A percentile compares a stretch with the other conserved stretches of the same genome.
phyloP scores from a whole-genome alignment of 2,888 invertebrate species.

The Xylota segnis region DNA sequence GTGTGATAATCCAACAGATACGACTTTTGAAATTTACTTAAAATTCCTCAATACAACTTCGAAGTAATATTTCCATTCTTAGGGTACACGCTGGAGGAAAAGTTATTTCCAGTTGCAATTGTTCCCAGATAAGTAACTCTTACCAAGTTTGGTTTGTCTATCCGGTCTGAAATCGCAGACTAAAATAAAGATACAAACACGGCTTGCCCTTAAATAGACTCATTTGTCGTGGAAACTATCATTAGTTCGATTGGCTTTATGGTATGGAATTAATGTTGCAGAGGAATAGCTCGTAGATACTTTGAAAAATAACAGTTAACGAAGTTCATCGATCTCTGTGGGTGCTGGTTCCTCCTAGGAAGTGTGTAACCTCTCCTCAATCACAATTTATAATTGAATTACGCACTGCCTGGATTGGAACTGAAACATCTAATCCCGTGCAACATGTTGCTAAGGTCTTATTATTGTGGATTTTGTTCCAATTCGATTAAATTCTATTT shows the following conservation, averaged over 20 bases:
- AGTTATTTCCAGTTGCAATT: constrained; percentile 35
- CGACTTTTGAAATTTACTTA: not conserved
- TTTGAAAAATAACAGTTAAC: not conserved
- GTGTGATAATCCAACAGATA: constrained; percentile 29
- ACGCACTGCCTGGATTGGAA: not conserved
- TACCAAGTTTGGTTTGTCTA: constrained; percentile 53
- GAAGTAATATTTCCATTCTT: constrained; percentile 45
- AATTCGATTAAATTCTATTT: constrained; percentile 21
- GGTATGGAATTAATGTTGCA: constrained; percentile 30
- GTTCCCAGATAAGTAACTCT: constrained; percentile 23
- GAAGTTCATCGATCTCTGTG: constrained; percentile 44
- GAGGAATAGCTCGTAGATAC: not conserved
- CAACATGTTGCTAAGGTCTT: constrained; percentile 48
- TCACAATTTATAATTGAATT: not conserved
- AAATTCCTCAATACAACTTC: not conserved
- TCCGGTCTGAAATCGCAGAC: constrained; percentile 39
- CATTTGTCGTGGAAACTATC: constrained; percentile 53
- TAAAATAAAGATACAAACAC: constrained; percentile 38
- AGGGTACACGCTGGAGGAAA: constrained; percentile 20
- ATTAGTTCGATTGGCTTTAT: constrained; percentile 11
- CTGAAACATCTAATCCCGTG: constrained; percentile 3
- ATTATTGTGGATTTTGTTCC: constrained; percentile 5
- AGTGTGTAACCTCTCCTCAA: not conserved
- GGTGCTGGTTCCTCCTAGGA: not conserved
- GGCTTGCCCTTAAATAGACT: constrained; percentile 56